A percentile compares a stretch with the other conserved stretches of the same genome.
phyloP scores from a whole-genome alignment of 2,888 invertebrate genomes.

The Eilema sororculum region DNA sequence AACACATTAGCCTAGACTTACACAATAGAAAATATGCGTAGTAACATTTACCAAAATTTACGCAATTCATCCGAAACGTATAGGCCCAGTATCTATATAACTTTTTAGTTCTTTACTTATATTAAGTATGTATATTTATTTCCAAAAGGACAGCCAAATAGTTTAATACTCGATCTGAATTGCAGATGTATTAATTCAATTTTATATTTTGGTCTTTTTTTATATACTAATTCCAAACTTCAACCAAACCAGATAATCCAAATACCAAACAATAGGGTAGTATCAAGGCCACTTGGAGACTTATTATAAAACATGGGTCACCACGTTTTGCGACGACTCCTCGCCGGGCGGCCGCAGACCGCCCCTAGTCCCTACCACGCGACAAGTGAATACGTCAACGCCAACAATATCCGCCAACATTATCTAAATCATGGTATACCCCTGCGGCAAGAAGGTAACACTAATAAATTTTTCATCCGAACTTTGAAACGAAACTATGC shows the following conservation, averaged over 20 bases:
- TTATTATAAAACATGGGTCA: slow-evolving; percentile 78
- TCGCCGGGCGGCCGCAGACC: slow-evolving; percentile 54
- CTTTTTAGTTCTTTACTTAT: slow-evolving; percentile 74
- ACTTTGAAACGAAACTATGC: slow-evolving; percentile 74
- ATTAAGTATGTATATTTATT: slow-evolving; percentile 72
- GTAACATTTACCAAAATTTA: slow-evolving; percentile 86
- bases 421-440: slow-evolving; percentile 83
- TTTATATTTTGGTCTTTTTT: slow-evolving; percentile 83
- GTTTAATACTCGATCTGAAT: slow-evolving; percentile 83
- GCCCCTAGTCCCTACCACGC: slow-evolving; percentile 53
- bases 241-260: slow-evolving; percentile 82
- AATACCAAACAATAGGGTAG: slow-evolving; percentile 84
- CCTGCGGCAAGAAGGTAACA: slow-evolving; percentile 82
- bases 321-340: slow-evolving; percentile 77
- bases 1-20: slow-evolving; percentile 92
- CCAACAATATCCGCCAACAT: slow-evolving; percentile 81
- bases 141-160: slow-evolving; percentile 86
- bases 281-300: slow-evolving; percentile 87
- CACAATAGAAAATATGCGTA: slow-evolving; percentile 87
- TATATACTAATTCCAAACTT: slow-evolving; percentile 85
- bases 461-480: slow-evolving; percentile 77
- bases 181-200: slow-evolving; percentile 74
- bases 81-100: slow-evolving; percentile 83
- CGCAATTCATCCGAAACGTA: slow-evolving; percentile 85
- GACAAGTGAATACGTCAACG: slow-evolving; percentile 65